Evolutionary conservation across 2,888 invertebrate genomes (phyloP), one percentile per base, ranked within the genome.

Genomic region (Chloroclysta siterata): DNA sequence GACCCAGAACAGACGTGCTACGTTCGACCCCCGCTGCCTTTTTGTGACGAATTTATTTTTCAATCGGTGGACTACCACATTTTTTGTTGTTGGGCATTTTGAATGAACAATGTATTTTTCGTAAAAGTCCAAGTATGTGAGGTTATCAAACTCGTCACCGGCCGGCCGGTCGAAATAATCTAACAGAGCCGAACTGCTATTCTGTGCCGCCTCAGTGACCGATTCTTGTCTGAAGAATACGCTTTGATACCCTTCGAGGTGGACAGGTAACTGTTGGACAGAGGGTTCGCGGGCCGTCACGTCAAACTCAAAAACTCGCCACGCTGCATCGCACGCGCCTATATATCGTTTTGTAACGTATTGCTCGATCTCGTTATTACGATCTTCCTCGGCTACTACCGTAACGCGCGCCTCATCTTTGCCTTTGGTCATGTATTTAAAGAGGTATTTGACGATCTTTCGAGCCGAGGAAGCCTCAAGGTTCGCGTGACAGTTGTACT

Each of bases 1-100:
- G 53, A 60, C 57, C 60, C 59, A 63, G 44, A 54, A 63, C 1
- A 54, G 5, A 50, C 57, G 63, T 48, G 53, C 53, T n/a, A 53
- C 59, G 11, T 55, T 36, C 13, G 39, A 39, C 29, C 54, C 59
- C 22, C 54, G 50, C 17, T 51, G 59, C 4, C 63, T 59, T 22
- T 50, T 28, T 0, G 63, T 63, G 0, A 63, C 15, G 29, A 63
- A 55, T 54, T 57, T 63, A n/a, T 59, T 52, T 3, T 13, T n/a
- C 2, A 51, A 17, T 55, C 50, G 46, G 5, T 11, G 52, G 8
- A 59, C 39, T 56, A 39, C n/a, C 17, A 14, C 10, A 4, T 50
- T 57, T 33, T 42, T 58, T 11, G 22, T 55, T 15, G 46, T 15
- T 46, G 57, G 57, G 29, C 57, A 46, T 22, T 53, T 52, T 2